Evolutionary conservation across 2,888 invertebrate species (phyloP), one percentile per base, ranked within the genome.

Genomic region (Dolomedes plantarius): DNA sequence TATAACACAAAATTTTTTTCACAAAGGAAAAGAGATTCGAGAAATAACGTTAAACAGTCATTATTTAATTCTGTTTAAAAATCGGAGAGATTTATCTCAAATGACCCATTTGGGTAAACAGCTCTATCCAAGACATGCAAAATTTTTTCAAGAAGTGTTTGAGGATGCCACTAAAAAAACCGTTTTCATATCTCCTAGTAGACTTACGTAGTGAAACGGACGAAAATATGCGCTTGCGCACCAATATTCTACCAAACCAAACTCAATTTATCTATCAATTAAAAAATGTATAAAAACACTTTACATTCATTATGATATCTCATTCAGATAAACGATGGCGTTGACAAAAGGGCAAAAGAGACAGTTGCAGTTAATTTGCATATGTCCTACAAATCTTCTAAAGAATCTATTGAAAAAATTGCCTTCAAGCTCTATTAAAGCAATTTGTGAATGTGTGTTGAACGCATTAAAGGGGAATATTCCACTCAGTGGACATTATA

Each of bases 1-100:
- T 29, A 56, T 68, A 0, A 67, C 50, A 0, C 78, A 78, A 39
- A 76, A 62, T 39, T 78, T 50, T 78, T 85, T 78, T 32, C 46
- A 46, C n/a, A 46, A 46, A 46, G 46, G 46, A 2, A 46, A 16
- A 46, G 11, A 46, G 46, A 46, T 46, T 46, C 9, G 46, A 16
- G 16, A 46, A 16, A 5, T 36, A 5, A 36, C 36, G 36, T 36
- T 36, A 36, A 36, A 46, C 16, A 9, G 77, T 6, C n/a, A 78
- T 1, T 85, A 85, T 31, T 19, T 72, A 0, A n/a, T 77, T 3
- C 46, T 78, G 3, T 77, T 76, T 28, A 77, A 77, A 46, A 65
- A 64, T 27, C 2, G 65, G 16, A 0, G 36, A 19, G 67, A 76
- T 32, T 2, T 67, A 19, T 29, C 7, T 0, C 76, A 76, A 39